Evolutionary conservation across 1,140 invertebrate genomes (phyloP), one percentile per base, ranked within the genome.

Genomic region (Diachasma alloeum): DNA sequence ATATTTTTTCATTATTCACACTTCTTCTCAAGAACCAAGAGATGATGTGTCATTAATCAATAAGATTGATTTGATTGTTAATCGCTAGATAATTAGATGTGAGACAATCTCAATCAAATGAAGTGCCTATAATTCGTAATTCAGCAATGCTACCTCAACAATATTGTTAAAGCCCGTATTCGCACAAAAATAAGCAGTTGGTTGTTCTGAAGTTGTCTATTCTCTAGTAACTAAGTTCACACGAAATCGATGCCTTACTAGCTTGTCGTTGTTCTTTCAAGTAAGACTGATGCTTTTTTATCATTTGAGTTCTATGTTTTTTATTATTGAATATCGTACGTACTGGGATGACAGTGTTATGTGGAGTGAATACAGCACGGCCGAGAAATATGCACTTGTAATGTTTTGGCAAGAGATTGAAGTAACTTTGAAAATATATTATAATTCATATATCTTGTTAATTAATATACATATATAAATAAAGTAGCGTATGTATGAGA

Each of bases 241-340:
- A 59, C 9, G 48, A 22, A n/a, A 44, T 39, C 24, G 69, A 53
- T 76, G 75, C 75, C 75, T 76, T 76, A 76, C 59, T 68, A 76
- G 71, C 75, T 63, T 63, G 17, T 66, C 53, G 75, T 76, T 76
- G 75, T 76, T 72, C 71, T 72, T 66, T 19, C 42, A 11, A 76
- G 56, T 72, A 76, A 76, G 75, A 76, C 75, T 76, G 75, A 76
- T 76, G 72, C 31, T 31, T 76, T 76, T 76, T 70, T 24, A 63
- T 24, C 26, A 69, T 44, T 26, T 56, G 37, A 71, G n/a, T 70
- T 76, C 37, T 68, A n/a, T n/a, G 46, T 71, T n/a, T 56, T 71
- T 46, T 39, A 19, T 63, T 15, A 63, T 63, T 63, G n/a, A 56
- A 56, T 56, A 56, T 56, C 19, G 48, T 19, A 15, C 19, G 48